Base-by-base conservation (phyloP, 2,113 vertebrate genomes). In the Patagioenas fasciata region DNA sequence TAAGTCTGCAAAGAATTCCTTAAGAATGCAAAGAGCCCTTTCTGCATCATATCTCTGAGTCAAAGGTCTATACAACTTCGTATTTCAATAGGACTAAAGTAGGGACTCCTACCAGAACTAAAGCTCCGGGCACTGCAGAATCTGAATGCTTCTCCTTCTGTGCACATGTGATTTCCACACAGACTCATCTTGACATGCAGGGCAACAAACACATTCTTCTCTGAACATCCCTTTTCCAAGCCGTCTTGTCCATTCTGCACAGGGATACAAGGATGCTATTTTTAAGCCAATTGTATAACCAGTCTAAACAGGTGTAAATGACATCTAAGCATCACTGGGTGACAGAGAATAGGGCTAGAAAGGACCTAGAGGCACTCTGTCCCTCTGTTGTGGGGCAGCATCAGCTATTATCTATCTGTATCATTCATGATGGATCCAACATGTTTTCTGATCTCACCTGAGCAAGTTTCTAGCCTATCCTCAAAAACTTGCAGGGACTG, bases 101-200 rank as follows among this genome's bases (percentile, higher is more conserved):
- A 88, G 14, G 31, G n/a, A 20, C 53, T 48, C 0, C 0, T 31
- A 54, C 5, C 15, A 28, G 25, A 31, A 74, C 74, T 74, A 67
- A 54, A 79, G 17, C 57, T 47, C 23, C 62, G 31, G 65, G 65
- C 32, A 23, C 38, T 56, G 36, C 53, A 54, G 70, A 66, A 74
- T 10, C 6, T n/a, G 36, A 85, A 47, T 11, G 5, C 42, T 88
- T 80, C 36, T 70, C n/a, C 28, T n/a, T 51, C 65, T 64, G 42
- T 3, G 0, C 26, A 40, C 10, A 14, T 5, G 3, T 36, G 42
- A 74, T 71, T 93, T 80, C 50, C 56, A 73, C 0, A 0, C 20
- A 67, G 62, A 47, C 29, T 12, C 20, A 34, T 57, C 75, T 56
- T 88, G 57, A 38, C 34, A 20, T 9, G 36, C 40, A 70, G 36